Percentiles rank a stretch among this genome's conserved stretches.
These are phyloP conservation scores for Atherinosoma microstoma DNA, from an alignment of 2,797 vertebrate species.

Conservation along the genomic window DNA sequence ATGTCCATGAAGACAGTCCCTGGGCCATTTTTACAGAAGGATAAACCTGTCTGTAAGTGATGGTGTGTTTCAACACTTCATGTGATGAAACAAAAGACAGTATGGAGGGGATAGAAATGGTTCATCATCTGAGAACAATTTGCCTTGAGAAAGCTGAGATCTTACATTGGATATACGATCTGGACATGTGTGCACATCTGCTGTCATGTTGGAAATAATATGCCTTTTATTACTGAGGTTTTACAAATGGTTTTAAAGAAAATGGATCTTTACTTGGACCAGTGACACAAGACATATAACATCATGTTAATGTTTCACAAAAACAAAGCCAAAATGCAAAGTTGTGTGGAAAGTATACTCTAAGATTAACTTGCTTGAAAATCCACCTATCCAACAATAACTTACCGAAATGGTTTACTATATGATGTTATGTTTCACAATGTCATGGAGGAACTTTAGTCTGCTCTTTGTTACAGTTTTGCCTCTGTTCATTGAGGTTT, in stretches of 20 bases:
- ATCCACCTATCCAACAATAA: background rate
- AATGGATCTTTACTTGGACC: too few species aligned
- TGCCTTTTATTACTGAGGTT: too few species aligned
- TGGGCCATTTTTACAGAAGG: conserved; percentile 38
- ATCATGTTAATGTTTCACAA: too few species aligned
- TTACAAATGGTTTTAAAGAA: too few species aligned
- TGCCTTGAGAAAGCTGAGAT: conserved; percentile 1
- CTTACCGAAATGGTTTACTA: too few species aligned
- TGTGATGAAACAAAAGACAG: background rate
- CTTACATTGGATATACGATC: background rate
- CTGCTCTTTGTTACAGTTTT: background rate
- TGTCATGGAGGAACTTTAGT: background rate
- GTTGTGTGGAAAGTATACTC: too few species aligned
- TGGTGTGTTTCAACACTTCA: conserved; percentile 16
- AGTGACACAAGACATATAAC: too few species aligned
- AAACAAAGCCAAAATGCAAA: too few species aligned
- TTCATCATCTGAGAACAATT: background rate
- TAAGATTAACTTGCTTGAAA: background rate
- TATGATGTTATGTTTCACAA: background rate
- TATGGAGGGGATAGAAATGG: background rate
- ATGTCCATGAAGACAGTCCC: conserved; percentile 19
- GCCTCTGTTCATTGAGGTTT: background rate
- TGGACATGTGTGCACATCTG: background rate
- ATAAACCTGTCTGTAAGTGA: conserved; percentile 17
- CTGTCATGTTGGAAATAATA: too few species aligned